A percentile compares a stretch with the other conserved stretches of the same genome.
Conservation (phyloP, 1,140 invertebrate species). For the Trialeurodes vaporariorum region DNA sequence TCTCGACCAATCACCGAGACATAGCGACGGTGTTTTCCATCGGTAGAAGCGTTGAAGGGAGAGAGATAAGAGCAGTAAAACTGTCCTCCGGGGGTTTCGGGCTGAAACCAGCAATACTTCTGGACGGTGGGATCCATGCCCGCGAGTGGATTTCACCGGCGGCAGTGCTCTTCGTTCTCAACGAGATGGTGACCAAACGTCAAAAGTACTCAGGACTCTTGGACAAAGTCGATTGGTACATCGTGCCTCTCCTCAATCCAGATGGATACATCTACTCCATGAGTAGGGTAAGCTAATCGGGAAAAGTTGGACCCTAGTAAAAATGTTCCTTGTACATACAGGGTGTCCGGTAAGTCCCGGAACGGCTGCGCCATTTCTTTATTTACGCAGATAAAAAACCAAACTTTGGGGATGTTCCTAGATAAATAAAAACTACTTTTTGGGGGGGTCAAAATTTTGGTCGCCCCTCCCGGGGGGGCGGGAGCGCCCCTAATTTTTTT, state of each 20-base stretch:
- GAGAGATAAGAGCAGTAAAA: background rate
- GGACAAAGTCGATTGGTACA: slow-evolving; percentile 51
- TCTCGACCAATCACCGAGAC: background rate
- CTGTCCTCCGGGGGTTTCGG: background rate
- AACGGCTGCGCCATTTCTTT: too few species aligned
- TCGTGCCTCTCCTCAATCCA: slow-evolving; percentile 57
- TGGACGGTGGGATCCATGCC: slow-evolving; percentile 74
- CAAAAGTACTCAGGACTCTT: slow-evolving; percentile 50
- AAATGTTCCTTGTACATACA: too few species aligned
- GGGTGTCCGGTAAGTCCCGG: too few species aligned
- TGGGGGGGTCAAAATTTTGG: too few species aligned
- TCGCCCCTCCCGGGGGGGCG: too few species aligned
- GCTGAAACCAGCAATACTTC: slow-evolving; percentile 42
- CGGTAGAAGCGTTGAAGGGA: background rate
- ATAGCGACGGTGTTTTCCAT: background rate
- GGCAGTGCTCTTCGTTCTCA: slow-evolving; percentile 67
- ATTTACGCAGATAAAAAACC: too few species aligned
- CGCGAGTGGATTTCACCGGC: slow-evolving; percentile 87
- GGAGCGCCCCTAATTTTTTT: too few species aligned
- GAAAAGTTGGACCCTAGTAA: too few species aligned
- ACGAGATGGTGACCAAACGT: slow-evolving; percentile 61
- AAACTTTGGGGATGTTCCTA: too few species aligned
- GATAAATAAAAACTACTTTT: too few species aligned
- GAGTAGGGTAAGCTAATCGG: background rate
- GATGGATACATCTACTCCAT: slow-evolving; percentile 63